A percentile compares a stretch with the other conserved stretches of the same genome.
Conservation (phyloP, 2,113 vertebrate genomes). For the Ramphastos sulfuratus region DNA sequence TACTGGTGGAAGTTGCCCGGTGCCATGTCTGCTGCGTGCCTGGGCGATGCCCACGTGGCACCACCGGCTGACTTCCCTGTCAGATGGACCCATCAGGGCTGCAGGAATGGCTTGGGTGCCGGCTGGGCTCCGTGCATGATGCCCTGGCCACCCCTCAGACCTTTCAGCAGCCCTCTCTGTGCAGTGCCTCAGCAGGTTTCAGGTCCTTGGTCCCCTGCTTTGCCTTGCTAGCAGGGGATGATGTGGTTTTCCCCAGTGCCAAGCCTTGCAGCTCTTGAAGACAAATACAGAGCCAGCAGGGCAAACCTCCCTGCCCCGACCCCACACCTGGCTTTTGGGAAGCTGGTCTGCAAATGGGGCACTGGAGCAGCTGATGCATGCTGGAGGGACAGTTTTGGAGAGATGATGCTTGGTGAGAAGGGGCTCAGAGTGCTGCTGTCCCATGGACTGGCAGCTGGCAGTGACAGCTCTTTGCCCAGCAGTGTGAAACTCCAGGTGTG, state of each 20-base stretch:
- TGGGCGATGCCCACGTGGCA: not conserved
- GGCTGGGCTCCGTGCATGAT: no score
- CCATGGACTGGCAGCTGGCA: not conserved
- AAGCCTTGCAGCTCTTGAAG: not conserved
- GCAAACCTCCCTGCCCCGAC: not conserved
- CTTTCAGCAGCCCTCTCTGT: not conserved
- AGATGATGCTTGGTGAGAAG: not conserved
- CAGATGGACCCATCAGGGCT: not conserved
- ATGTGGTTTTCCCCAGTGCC: fast-evolving
- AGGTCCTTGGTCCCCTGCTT: fast-evolving
- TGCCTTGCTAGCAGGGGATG: not conserved
- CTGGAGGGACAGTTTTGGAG: not conserved
- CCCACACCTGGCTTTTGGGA: not conserved
- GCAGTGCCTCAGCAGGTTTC: not conserved
- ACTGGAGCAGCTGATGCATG: not conserved
- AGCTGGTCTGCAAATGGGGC: not conserved
- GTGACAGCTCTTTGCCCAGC: not conserved
- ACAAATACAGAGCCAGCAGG: not conserved
- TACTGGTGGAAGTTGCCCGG: not conserved
- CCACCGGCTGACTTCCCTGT: not conserved
- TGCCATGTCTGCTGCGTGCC: not conserved
- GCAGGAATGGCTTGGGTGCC: not conserved
- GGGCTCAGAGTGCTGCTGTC: not conserved
- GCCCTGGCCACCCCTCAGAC: not conserved
- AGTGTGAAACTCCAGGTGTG: fast-evolving